A percentile compares a stretch with the other conserved stretches of the same genome.
These are phyloP conservation scores for Heteractis magnifica DNA, from an alignment of 92 coral and sea anemone genomes.

Conservation along the genomic window DNA sequence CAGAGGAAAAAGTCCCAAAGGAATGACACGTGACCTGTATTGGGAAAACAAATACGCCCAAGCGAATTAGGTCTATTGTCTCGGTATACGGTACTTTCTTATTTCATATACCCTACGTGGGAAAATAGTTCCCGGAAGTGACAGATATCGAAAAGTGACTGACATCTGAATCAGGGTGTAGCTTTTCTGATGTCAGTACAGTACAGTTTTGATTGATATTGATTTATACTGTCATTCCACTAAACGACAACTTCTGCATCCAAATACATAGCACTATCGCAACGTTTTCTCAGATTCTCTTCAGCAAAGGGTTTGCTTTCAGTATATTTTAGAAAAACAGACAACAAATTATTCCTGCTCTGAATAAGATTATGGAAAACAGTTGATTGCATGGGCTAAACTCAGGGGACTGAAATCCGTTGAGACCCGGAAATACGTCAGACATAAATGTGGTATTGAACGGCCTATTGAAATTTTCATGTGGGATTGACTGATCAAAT, in stretches of 20 bases:
- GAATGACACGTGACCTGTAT: too few relatives aligned
- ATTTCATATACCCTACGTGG: too few relatives aligned
- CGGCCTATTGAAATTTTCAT: not conserved
- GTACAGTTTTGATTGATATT: not conserved
- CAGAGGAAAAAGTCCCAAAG: too few relatives aligned
- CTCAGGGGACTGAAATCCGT: not conserved
- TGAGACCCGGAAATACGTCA: conserved; percentile 1
- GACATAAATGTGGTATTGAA: not conserved
- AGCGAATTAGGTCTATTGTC: too few relatives aligned
- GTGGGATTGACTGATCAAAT: not conserved
- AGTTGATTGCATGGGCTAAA: not conserved
- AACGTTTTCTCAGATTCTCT: not conserved
- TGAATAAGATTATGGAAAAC: not conserved
- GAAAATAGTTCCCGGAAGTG: too few relatives aligned
- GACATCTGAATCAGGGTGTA: too few relatives aligned
- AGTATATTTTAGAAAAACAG: not conserved
- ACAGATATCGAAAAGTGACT: too few relatives aligned
- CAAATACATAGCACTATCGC: not conserved
- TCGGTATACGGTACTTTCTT: too few relatives aligned
- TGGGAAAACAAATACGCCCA: too few relatives aligned
- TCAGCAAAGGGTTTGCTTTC: not conserved
- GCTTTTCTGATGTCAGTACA: too few relatives aligned
- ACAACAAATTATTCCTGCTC: not conserved
- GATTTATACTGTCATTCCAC: not conserved
- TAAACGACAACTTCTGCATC: not conserved